Evolutionary conservation across 2,888 invertebrate genomes (phyloP), one percentile per base, ranked within the genome.

Genomic region (Hoplodrina ambigua): DNA sequence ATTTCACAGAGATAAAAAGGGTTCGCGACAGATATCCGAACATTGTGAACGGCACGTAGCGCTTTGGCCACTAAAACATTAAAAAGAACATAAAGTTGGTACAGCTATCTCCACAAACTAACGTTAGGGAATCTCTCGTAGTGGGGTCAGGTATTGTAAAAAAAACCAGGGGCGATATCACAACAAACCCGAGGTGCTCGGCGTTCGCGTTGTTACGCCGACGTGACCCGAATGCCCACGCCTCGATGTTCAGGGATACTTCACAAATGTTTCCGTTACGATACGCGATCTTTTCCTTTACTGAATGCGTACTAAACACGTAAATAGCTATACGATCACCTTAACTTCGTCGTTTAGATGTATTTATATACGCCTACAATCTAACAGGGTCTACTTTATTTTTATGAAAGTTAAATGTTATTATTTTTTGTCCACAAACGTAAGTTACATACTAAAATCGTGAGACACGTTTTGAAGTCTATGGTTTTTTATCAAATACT

Each of bases 151-250:
- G 94, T 93, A 94, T 93, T 93, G 92, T 91, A 91, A 90, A 93
- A n/a, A 94, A 94, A 94, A 92, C 90, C 88, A 87, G 83, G 88
- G 89, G 89, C 90, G 93, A 93, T 95, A 95, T 94, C 94, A 94
- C 94, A 94, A 94, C 95, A 95, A 94, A 93, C 94, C 93, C 92
- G 90, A 91, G 94, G 92, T 93, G 90, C 90, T 90, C 90, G 89
- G 89, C 91, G 92, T 90, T 89, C 88, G 90, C 93, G 94, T 94
- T 94, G 94, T 93, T 93, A 89, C 91, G 84, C 83, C 88, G 77
- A 94, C 95, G 95, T 95, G 95, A 94, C 91, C 89, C 86, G 95
- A 90, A 93, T 94, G 89, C 90, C 85, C 87, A 90, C 88, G 88
- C 89, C 90, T 83, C 86, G 89, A 90, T 89, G 90, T 91, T 91